These are phyloP conservation scores for Drosophila burlai DNA, from an alignment of 1,140 invertebrate species.

Conservation along the genomic window DNA sequence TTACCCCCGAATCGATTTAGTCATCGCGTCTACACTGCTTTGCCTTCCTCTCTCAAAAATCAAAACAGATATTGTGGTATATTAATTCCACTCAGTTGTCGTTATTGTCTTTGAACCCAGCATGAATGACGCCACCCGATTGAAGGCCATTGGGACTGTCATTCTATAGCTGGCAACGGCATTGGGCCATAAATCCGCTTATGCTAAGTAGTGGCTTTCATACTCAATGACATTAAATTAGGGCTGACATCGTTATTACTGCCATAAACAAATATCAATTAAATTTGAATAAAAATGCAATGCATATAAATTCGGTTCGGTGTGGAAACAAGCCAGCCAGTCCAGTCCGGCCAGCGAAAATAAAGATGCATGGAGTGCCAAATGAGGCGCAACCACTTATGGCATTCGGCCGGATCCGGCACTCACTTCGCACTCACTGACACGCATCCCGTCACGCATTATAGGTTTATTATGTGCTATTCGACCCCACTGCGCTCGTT, in stretches of 20 bases:
- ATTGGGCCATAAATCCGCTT: constrained; percentile 44
- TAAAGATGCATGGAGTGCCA: constrained; percentile 59
- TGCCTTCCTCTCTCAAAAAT: neutral
- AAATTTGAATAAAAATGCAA: constrained; percentile 80
- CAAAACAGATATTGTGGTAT: neutral
- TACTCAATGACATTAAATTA: constrained; percentile 47
- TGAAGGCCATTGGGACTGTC: constrained; percentile 29
- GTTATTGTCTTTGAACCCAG: constrained; percentile 13
- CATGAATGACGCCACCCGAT: constrained; percentile 33
- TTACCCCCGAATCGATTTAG: neutral
- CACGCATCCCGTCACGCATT: constrained; percentile 63
- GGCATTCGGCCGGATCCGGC: constrained; percentile 28
- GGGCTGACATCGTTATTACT: constrained; percentile 63
- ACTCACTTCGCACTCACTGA: constrained; percentile 28
- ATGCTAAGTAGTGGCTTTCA: constrained; percentile 31
- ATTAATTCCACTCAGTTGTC: constrained; percentile 46
- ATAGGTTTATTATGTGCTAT: constrained; percentile 69
- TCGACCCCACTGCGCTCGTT: constrained; percentile 49
- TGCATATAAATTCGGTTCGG: constrained; percentile 52
- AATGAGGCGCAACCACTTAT: constrained; percentile 70
- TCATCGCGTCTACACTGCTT: neutral
- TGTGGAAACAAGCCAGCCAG: neutral
- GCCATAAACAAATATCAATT: constrained; percentile 66
- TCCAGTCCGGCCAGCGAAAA: constrained; percentile 32
- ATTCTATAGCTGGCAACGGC: constrained; percentile 29